Conservation (phyloP, 2,113 vertebrate species). For the Tragelaphus imberbis region DNA sequence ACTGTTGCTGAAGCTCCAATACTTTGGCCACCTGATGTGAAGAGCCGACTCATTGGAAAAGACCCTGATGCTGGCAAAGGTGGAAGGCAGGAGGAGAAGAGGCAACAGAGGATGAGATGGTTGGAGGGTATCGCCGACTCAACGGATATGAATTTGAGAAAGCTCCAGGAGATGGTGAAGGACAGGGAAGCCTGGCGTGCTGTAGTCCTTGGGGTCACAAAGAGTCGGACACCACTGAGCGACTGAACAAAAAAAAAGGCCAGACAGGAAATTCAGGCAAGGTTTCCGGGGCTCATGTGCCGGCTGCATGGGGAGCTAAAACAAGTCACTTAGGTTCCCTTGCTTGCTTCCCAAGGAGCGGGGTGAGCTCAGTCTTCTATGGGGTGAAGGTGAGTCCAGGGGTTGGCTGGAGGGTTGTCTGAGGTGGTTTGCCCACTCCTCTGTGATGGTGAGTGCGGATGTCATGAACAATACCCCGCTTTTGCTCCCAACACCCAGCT, state of each 20-base stretch:
- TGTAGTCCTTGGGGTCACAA: fast-evolving
- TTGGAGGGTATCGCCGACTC: not conserved
- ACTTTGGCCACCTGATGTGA: not conserved
- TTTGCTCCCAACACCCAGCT: not conserved
- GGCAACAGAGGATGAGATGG: not conserved
- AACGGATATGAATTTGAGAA: not conserved
- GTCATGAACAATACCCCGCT: not conserved
- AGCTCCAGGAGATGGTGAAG: not conserved
- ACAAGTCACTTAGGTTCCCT: not conserved
- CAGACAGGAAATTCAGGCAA: not conserved
- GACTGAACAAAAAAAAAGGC: not conserved
- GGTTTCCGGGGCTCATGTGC: not conserved
- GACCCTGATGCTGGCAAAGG: not conserved
- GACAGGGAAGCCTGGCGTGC: not conserved
- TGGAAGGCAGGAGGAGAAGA: not conserved
- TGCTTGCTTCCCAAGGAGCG: not conserved
- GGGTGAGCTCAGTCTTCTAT: not conserved
- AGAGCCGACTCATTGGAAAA: not conserved
- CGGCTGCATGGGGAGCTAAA: not conserved
- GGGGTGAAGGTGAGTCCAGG: not conserved
- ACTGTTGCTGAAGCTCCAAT: not conserved
- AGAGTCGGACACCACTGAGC: not conserved
- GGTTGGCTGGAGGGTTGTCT: not conserved
- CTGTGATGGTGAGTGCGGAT: not conserved
- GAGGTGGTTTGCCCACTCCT: not conserved